Conservation (phyloP, 2,113 vertebrate genomes). For the Phylloscopus trochiloides region DNA sequence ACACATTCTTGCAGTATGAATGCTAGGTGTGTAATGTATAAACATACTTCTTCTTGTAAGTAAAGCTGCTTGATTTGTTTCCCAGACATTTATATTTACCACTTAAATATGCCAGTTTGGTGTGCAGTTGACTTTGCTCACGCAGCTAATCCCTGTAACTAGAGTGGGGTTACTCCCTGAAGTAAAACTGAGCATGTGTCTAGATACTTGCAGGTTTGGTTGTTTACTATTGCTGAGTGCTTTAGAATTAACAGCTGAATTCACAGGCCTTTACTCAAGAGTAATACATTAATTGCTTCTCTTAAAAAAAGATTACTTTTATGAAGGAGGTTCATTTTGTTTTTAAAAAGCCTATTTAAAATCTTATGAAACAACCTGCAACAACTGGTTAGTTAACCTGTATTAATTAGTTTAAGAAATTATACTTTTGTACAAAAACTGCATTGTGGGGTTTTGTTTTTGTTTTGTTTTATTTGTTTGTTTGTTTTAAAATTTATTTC, state of each 20-base stretch:
- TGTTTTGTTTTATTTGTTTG: background rate
- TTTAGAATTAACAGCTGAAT: background rate
- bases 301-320: background rate
- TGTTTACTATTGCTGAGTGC: background rate
- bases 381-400: background rate
- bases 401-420: background rate
- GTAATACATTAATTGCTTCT: background rate
- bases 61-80: background rate
- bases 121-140: background rate
- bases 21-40: background rate
- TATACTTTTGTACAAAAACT: background rate
- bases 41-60: background rate
- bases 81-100: background rate
- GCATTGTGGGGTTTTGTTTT: background rate
- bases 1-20: background rate
- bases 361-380: background rate
- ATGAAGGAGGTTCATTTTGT: background rate
- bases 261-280: background rate
- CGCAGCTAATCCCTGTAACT: background rate
- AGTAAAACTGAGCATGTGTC: background rate
- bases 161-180: rapidly evolving
- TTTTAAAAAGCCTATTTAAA: background rate
- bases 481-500: background rate
- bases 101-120: background rate
- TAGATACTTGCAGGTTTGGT: background rate